Conservation (phyloP, 2,888 invertebrate genomes). For the Glomeris marginata region DNA sequence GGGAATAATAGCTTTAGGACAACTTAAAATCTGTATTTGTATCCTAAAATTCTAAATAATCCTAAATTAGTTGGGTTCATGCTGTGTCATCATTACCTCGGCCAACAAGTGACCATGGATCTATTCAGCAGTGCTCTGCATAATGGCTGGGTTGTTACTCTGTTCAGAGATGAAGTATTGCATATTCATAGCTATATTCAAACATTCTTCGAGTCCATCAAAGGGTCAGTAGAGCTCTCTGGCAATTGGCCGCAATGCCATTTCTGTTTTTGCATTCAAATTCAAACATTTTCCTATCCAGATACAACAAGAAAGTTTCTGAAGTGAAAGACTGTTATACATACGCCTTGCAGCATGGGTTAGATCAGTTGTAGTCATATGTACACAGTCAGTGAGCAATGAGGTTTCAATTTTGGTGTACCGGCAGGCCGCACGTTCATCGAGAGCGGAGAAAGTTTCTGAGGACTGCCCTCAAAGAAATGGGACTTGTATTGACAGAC, state of each 20-base stretch:
- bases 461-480: constrained; percentile 83
- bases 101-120: constrained; percentile 52
- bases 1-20: too few relatives aligned
- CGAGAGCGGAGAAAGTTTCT: constrained; percentile 92
- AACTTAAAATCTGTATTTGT: too few relatives aligned
- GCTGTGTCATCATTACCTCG: constrained; percentile 70
- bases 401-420: constrained; percentile 7
- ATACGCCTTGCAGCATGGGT: constrained; percentile 75
- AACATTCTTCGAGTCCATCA: constrained; percentile 83
- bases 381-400: not conserved
- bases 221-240: constrained; percentile 49
- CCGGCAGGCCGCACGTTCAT: constrained; percentile 58
- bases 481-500: constrained; percentile 88
- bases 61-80: constrained; percentile 70
- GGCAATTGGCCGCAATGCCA: not conserved
- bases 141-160: constrained; percentile 81
- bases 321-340: constrained; percentile 94
- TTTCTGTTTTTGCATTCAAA: constrained; percentile 17
- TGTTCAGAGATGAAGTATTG: constrained; percentile 95
- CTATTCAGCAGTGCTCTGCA: constrained; percentile 86
- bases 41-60: too few relatives aligned
- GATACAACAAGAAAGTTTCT: constrained; percentile 69
- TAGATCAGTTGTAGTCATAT: constrained; percentile 22
- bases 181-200: constrained; percentile 88
- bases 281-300: constrained; percentile 20